Evolutionary conservation across 2,888 invertebrate genomes (phyloP).

Genomic region (Carpatolechia fugitivella): DNA sequence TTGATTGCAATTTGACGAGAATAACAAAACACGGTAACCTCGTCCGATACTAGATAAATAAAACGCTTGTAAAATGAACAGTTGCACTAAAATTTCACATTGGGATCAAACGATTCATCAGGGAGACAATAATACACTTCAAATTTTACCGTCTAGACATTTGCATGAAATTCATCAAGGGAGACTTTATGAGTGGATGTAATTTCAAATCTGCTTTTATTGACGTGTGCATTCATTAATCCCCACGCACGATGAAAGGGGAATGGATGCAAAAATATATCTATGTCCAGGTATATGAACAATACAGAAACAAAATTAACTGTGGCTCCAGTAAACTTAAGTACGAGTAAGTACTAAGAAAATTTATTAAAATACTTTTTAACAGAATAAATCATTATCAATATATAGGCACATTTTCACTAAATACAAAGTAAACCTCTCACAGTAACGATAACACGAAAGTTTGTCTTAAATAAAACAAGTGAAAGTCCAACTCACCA

Average conservation of each 20-base stretch:
- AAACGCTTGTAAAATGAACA: constrained; percentile 12
- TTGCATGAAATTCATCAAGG: constrained; percentile 55
- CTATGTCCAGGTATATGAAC: no score
- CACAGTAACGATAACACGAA: neutral
- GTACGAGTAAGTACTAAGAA: no score
- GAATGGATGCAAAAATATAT: neutral
- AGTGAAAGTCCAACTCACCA: constrained; percentile 28
- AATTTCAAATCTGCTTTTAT: constrained; percentile 40
- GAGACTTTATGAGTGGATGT: constrained; percentile 44
- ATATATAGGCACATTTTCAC: no score
- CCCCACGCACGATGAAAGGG: neutral
- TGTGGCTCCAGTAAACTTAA: no score
- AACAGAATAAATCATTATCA: no score
- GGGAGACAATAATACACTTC: constrained; percentile 22
- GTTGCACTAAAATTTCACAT: constrained; percentile 15
- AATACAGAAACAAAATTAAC: no score
- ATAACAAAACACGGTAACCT: neutral
- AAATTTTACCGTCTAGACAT: constrained; percentile 36
- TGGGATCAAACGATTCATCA: constrained; percentile 24
- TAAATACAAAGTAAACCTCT: no score
- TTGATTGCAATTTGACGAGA: neutral
- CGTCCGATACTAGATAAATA: constrained; percentile 7
- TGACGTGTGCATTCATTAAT: constrained; percentile 26
- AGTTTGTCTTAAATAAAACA: no score
- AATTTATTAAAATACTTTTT: no score